Base-by-base conservation (phyloP, 2,113 vertebrate species). In the Eleginops maclovinus region DNA sequence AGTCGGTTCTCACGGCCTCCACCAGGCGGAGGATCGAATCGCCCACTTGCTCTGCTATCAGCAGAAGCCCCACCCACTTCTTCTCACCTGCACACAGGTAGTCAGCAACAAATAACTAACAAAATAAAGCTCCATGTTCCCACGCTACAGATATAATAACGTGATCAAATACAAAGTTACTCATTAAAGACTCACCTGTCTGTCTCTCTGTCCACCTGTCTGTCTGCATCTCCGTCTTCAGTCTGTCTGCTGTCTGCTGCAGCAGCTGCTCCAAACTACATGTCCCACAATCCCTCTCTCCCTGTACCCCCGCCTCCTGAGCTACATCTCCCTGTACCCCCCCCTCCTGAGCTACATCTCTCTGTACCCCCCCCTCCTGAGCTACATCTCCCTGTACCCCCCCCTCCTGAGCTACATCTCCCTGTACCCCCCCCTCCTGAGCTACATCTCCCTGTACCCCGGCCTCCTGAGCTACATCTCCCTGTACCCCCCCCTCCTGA, bases 11-110 rank as follows among this genome's bases (percentile, higher is more conserved):
- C 75, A 96, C 40, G 44, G 93, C 78, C 3, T 82, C 89, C 69
- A 97, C 90, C 36, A 98, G 89, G 13, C 90, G 77, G 69, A 89
- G 93, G 64, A 98, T 92, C 0, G 88, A 91, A 24, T 81, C 90
- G 79, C 85, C 92, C 28, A 98, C 88, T 21, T 4, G 68, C 21
- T 93, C 91, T 28, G 96, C 96, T 74, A 93, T 82, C 51, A 67
- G 60, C 21, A 96, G 85, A 24, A 97, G 89, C 16, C 71, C 92
- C 88, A 28, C 79, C 61, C 74, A 82, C 84, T 44, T 87, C 56
- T 24, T 69, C 17, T 79, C 87, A 88, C 68, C 96, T 97, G 92
- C 47, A 92, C 4, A 63, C 50, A 49, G 59, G 14, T 13, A 56
- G 12, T 54, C 4, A 26, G 31, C 4, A 31, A 31, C 31, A 31